phyloP scores from a whole-genome alignment of 2,797 vertebrate species.

The Acanthurus leucopareius region DNA sequence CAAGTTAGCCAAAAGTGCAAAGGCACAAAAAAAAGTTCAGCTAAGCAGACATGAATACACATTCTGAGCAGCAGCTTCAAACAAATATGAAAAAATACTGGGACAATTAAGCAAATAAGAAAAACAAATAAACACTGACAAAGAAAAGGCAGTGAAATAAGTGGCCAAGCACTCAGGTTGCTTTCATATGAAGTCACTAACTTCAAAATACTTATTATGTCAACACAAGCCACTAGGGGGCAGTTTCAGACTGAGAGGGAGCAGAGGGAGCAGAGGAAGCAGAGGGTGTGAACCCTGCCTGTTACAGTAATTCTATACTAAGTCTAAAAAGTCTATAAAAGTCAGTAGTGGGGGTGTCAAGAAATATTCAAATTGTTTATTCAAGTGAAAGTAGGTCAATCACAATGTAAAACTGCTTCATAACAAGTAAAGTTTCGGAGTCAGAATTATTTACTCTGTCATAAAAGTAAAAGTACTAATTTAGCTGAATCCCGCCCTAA shows the following conservation, averaged over 20 bases:
- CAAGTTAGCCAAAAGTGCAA: constrained; percentile 37
- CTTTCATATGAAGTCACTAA: constrained; percentile 10
- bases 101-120: background rate
- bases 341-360: background rate
- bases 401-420: background rate
- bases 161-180: constrained; percentile 11
- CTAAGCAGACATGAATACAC: constrained; percentile 39
- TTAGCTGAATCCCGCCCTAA: no score
- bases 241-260: constrained; percentile 57
- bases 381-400: background rate
- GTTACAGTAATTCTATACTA: constrained; percentile 11
- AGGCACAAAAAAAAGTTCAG: constrained; percentile 8
- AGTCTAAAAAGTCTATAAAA: constrained; percentile 8
- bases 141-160: background rate
- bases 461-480: background rate
- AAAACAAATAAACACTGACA: background rate
- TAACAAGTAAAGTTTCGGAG: background rate
- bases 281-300: constrained; percentile 41
- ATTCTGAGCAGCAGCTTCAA: constrained; percentile 16
- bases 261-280: constrained; percentile 41
- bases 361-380: background rate
- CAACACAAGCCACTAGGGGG: constrained; percentile 65
- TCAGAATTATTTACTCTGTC: background rate
- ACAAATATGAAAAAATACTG: constrained; percentile 1
- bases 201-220: constrained; percentile 28